phyloP scores from a whole-genome alignment of 2,113 vertebrate genomes.

The Ameiurus melas region DNA sequence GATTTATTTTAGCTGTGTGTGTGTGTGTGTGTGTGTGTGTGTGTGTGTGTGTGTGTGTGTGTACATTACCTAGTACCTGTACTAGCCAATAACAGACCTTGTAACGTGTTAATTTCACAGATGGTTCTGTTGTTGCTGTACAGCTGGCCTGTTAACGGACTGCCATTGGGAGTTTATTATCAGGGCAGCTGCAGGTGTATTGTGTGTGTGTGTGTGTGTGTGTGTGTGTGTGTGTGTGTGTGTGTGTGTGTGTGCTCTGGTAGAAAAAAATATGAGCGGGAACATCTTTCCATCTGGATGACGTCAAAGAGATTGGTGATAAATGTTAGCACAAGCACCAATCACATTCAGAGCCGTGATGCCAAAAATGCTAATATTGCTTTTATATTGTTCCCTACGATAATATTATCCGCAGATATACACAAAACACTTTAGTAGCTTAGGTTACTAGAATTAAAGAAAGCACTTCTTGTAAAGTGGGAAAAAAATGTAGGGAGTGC shows the following conservation, averaged over 20 bases:
- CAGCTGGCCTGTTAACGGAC: conserved; percentile 69
- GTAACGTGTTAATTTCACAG: conserved; percentile 67
- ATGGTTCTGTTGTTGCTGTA: conserved; percentile 62
- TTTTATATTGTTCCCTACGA: not conserved
- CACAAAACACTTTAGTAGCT: no score
- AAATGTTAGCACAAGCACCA: conserved; percentile 48
- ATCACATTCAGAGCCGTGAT: conserved; percentile 17
- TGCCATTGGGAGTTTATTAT: conserved; percentile 70
- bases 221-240: conserved; percentile 38
- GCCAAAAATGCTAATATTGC: conserved; percentile 16
- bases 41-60: conserved; percentile 17
- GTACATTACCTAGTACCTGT: not conserved
- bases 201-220: conserved; percentile 53
- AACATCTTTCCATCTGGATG: conserved; percentile 54
- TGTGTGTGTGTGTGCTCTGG: conserved; percentile 54
- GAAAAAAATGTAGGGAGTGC: not conserved
- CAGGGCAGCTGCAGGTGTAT: conserved; percentile 71
- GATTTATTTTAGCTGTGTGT: not conserved
- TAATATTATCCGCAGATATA: not conserved
- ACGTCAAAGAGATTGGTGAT: conserved; percentile 53
- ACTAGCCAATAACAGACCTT: conserved; percentile 31
- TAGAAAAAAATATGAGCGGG: conserved; percentile 57
- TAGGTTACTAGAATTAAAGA: not conserved
- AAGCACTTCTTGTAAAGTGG: not conserved
- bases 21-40: conserved; percentile 14